These are phyloP conservation scores for Sebastes itinus DNA, from an alignment of 2,797 vertebrate species.

Conservation along the genomic window DNA sequence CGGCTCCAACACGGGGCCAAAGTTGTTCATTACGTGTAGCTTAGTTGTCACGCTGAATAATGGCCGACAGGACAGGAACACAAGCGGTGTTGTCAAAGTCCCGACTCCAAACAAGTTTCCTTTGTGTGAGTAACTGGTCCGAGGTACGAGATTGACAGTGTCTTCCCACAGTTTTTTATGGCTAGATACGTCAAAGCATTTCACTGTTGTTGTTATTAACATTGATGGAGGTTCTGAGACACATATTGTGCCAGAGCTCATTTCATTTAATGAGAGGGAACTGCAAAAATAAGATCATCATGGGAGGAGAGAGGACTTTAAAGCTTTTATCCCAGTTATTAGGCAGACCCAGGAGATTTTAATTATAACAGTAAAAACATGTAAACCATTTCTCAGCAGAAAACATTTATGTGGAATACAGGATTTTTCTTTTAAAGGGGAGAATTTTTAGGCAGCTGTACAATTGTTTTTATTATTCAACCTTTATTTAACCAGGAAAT, in stretches of 20 bases:
- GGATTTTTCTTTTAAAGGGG: background rate
- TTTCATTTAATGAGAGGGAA: constrained; percentile 52
- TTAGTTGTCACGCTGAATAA: constrained; percentile 70
- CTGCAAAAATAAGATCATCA: constrained; percentile 22
- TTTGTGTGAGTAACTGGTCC: constrained; percentile 33
- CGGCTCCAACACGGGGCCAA: constrained; percentile 42
- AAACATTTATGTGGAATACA: background rate
- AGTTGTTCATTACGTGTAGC: constrained; percentile 69
- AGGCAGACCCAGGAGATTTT: constrained; percentile 30
- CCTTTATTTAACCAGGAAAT: background rate
- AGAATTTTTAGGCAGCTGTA: background rate
- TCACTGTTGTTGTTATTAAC: constrained; percentile 22
- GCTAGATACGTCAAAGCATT: background rate
- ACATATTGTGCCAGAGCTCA: constrained; percentile 1
- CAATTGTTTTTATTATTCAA: background rate
- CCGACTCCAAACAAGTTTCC: constrained; percentile 44
- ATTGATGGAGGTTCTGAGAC: constrained; percentile 5
- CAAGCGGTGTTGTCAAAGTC: constrained; percentile 44
- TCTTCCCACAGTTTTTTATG: background rate
- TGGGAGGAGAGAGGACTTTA: constrained; percentile 29
- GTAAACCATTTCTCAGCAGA: background rate
- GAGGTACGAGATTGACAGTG: constrained; percentile 6
- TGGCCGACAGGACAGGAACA: constrained; percentile 53
- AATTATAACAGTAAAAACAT: constrained; percentile 22
- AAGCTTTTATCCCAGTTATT: constrained; percentile 44